Conservation (phyloP, 2,888 invertebrate genomes). For the Lasioglossum morio region DNA sequence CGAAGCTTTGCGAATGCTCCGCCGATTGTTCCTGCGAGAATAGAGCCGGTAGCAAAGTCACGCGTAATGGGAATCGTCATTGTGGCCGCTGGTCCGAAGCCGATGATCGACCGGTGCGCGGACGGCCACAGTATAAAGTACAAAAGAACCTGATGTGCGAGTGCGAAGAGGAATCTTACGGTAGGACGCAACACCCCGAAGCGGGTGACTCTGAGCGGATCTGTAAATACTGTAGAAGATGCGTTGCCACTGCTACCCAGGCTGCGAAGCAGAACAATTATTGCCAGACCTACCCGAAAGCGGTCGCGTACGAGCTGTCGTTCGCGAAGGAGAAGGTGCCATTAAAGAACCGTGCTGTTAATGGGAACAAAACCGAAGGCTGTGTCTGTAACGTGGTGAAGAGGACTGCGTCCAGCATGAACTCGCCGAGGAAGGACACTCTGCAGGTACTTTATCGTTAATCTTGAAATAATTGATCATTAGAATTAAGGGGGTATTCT, state of each 20-base stretch:
- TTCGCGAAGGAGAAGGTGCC: conserved; percentile 75
- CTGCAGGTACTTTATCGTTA: conserved; percentile 71
- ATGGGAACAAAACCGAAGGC: conserved; percentile 56
- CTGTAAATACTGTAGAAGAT: conserved; percentile 76
- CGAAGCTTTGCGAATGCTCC: conserved; percentile 59
- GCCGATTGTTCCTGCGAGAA: conserved; percentile 68
- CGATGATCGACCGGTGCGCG: conserved; percentile 40
- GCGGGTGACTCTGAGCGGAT: conserved; percentile 56
- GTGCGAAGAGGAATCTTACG: conserved; percentile 63
- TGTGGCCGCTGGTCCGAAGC: conserved; percentile 39
- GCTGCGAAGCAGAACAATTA: conserved; percentile 76
- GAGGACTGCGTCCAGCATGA: conserved; percentile 39
- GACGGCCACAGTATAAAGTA: conserved; percentile 60
- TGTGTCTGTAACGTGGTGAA: conserved; percentile 73
- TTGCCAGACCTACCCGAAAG: conserved; percentile 79
- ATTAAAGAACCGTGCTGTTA: conserved; percentile 53
- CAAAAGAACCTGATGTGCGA: conserved; percentile 67
- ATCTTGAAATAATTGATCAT: background rate
- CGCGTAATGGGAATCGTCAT: conserved; percentile 36
- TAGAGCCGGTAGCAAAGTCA: conserved; percentile 26
- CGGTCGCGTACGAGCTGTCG: conserved; percentile 85
- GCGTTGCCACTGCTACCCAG: conserved; percentile 75
- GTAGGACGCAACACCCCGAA: conserved; percentile 37
- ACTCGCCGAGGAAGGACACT: conserved; percentile 62
- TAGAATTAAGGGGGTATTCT: background rate